phyloP scores from a whole-genome alignment of 2,888 invertebrate genomes.

The Helleia helle region DNA sequence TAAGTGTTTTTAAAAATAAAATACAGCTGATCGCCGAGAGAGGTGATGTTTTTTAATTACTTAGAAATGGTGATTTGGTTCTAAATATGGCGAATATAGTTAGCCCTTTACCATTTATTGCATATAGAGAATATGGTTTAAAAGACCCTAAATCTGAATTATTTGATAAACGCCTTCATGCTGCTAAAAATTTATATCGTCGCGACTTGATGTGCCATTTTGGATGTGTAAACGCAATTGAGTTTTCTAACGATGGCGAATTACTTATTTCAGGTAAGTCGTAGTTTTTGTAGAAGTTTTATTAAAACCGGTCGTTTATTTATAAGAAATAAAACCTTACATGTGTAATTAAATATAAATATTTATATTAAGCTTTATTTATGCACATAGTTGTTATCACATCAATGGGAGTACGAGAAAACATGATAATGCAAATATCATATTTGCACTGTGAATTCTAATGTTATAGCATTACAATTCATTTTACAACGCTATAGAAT shows the following conservation, averaged over 20 bases:
- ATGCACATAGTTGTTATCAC: no score
- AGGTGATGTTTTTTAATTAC: slow-evolving; percentile 15
- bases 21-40: slow-evolving; percentile 58
- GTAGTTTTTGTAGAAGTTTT: no score
- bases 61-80: slow-evolving; percentile 51
- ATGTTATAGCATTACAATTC: no score
- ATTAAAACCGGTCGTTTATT: no score
- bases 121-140: slow-evolving; percentile 76
- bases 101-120: slow-evolving; percentile 75
- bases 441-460: no score
- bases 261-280: slow-evolving; percentile 87
- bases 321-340: no score
- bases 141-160: slow-evolving; percentile 74
- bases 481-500: no score
- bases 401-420: no score
- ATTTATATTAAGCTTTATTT: no score
- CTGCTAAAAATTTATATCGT: slow-evolving; percentile 84
- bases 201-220: slow-evolving; percentile 91
- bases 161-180: slow-evolving; percentile 75
- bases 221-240: slow-evolving; percentile 97
- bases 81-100: slow-evolving; percentile 64
- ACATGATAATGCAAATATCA: no score
- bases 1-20: slow-evolving; percentile 50
- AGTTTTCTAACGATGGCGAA: slow-evolving; percentile 92
- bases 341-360: no score